Base-by-base conservation (phyloP, 2,888 invertebrate genomes). In the Tortricodes alternella region DNA sequence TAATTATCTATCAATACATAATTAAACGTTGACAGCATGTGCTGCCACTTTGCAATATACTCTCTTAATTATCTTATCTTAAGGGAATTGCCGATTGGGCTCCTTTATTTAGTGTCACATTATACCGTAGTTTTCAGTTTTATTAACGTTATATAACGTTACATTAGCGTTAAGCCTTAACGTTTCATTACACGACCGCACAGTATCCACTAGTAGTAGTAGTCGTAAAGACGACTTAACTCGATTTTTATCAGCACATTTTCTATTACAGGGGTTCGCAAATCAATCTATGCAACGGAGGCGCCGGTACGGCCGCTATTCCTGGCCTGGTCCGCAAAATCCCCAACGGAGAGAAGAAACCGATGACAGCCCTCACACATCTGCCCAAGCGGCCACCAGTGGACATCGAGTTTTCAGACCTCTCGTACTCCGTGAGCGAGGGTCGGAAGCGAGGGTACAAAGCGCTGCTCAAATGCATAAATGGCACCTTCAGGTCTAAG, bases 361-460 rank as follows among this genome's bases (percentile, higher is more conserved):
- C 95, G 1, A 94, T 94, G 83, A 95, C 94, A 27, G 87, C 95
- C 44, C 91, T 97, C 62, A 95, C 96, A 57, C 96, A 97, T 80
- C 88, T 97, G 61, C 96, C 96, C 1, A 95, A 95, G 76, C 92
- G 97, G 61, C 96, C 96, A 35, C 96, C 97, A 18, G 97, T 98
- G 53, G 96, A 97, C 83, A 96, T 98, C 66, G 95, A 97, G 85
- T 98, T 98, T 87, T 93, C 93, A 61, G 95, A 97, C 76, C 92
- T 98, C 60, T 95, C 96, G 43, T 98, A 97, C 88, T 96, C 96
- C 11, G 96, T 98, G 49, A 95, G 96, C 44, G 97, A 97, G 72
- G 95, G 96, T 13, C 91, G 95, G 62, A 93, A 94, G 77, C 92
- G 95, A 64, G 96, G 96, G 5, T 95, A 95, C 80, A 98, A 98